Evolutionary conservation across 1,140 invertebrate species (phyloP), one percentile per base, ranked within the genome.

Genomic region (Drosophila sturtevanti): DNA sequence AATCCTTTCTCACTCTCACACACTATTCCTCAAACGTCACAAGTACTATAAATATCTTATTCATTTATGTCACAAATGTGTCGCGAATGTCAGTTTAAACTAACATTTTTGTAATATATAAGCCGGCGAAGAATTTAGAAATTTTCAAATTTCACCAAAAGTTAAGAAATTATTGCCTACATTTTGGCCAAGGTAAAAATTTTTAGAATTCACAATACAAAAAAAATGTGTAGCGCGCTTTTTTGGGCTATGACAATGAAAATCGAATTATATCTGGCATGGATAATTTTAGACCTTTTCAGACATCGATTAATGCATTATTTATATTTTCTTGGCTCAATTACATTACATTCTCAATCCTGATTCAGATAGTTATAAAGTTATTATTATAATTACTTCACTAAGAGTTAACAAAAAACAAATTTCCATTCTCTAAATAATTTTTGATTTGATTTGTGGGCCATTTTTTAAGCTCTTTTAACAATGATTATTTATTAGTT

Each of bases 121-220:
- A 44, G 41, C 4, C 41, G 16, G 0, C 0, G 31, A 58, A 58
- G 24, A 54, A 11, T 52, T 22, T 11, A 22, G 21, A n/a, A 21
- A 52, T 52, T 52, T 52, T 22, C 6, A 44, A 44, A 38, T 48
- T 68, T 31, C 61, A 44, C 14, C 12, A 71, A 38, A 37, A 59
- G 22, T 4, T 22, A 18, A 71, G 21, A 37, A 59, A 38, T 10
- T 38, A 18, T 59, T n/a, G 56, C 5, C 6, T 12, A 60, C 22
- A 54, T 14, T 54, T 54, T 10, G 22, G 51, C 21, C 21, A 3
- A 14, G n/a, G 22, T 14, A 7, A 27, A n/a, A 27, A 6, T 2
- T 11, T 9, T 2, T 9, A 10, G 0, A n/a, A 12, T 51, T 51
- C 9, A 10, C 21, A 10, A 11, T 6, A 4, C n/a, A 9, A 4